phyloP scores from a whole-genome alignment of 2,113 vertebrate genomes.

The Ibidorhyncha struthersii region DNA sequence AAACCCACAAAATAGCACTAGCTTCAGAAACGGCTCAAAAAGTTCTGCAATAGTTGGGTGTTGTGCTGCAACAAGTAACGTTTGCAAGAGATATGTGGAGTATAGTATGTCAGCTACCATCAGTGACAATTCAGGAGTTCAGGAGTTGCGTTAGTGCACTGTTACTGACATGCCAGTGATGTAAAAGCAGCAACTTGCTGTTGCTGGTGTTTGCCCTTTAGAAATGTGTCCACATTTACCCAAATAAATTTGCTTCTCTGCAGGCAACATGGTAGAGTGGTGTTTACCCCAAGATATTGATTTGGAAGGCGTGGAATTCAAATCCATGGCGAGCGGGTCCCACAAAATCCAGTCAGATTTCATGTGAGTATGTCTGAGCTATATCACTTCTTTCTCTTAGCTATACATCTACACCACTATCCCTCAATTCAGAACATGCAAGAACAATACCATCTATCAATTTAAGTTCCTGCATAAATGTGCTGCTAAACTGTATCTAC shows the following conservation, averaged over 20 bases:
- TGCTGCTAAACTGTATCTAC: background rate
- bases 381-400: background rate
- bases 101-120: background rate
- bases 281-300: constrained; percentile 94
- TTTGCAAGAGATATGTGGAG: background rate
- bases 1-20: background rate
- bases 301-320: constrained; percentile 97
- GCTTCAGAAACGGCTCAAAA: background rate
- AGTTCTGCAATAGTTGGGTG: background rate
- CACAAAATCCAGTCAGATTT: constrained; percentile 95
- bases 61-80: background rate
- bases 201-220: background rate
- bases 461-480: background rate
- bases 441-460: background rate
- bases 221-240: background rate
- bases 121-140: background rate
- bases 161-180: background rate
- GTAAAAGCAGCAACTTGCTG: background rate
- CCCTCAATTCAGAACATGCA: background rate
- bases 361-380: constrained; percentile 82
- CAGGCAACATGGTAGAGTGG: constrained; percentile 98
- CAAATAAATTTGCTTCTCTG: background rate
- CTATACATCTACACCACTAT: background rate
- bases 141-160: background rate
- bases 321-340: constrained; percentile 98